Evolutionary conservation across 2,888 invertebrate species (phyloP), one percentile per base, ranked within the genome.

Genomic region (Xanthia icteritia): DNA sequence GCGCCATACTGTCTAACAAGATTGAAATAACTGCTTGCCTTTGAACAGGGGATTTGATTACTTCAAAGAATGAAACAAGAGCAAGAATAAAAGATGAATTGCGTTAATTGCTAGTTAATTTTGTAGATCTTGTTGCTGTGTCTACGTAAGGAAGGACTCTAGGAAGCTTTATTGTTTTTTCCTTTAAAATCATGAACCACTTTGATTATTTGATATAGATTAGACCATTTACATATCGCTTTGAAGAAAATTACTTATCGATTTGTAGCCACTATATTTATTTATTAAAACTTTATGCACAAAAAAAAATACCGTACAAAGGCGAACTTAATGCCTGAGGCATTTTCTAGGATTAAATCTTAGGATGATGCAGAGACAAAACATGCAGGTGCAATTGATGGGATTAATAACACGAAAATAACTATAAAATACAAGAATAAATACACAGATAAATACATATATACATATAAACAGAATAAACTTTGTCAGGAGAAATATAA

Each of bases 1-100:
- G 90, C 93, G 92, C 92, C 94, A 91, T 92, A 90, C 92, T 91
- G 93, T 95, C 94, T 95, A 94, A 95, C 93, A 91, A 94, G 94
- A 94, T 93, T 94, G 93, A 94, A 95, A 95, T 95, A 94, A 93
- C 92, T 92, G 90, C 92, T 91, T 89, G 91, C 88, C 91, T 94
- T 93, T 91, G 91, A 93, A 92, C 92, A 91, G 87, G 85, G 90
- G 87, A 91, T 92, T 92, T 92, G 91, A 93, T 93, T 92, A 90
- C 91, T 92, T 91, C 91, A 83, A 77, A 90, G 92, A 93, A 93
- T 89, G 89, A 90, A 90, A 91, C 85, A 91, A 88, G 88, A 89
- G 76, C 86, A 86, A 83, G 86, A 88, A 79, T 86, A 88, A 85
- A 87, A 89, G 88, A 90, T 89, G 86, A 86, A 90, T 89, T 84